Conservation (phyloP, 2,113 vertebrate genomes). For the Sinosuthora webbiana region DNA sequence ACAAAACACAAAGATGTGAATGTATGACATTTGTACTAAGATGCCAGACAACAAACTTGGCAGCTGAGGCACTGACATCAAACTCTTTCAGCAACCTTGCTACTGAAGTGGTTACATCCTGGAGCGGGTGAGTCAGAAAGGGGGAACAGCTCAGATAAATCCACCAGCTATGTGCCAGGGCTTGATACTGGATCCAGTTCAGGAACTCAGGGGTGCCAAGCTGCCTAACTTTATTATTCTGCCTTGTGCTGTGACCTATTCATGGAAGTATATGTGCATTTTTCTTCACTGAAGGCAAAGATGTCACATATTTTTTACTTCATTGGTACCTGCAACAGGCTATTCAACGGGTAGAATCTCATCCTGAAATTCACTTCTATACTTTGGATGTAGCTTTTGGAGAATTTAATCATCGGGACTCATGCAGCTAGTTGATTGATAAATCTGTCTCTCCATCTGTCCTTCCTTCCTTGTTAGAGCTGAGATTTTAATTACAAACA, state of each 20-base stretch:
- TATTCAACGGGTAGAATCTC: not conserved
- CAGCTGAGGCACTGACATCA: not conserved
- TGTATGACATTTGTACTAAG: not conserved
- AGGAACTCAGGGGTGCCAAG: not conserved
- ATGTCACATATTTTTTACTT: not conserved
- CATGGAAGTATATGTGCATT: not conserved
- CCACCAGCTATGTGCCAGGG: not conserved
- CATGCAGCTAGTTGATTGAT: constrained; percentile 16
- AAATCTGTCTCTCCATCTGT: constrained; percentile 51
- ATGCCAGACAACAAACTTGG: not conserved
- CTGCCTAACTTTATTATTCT: not conserved
- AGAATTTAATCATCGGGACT: not conserved
- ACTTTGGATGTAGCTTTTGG: not conserved
- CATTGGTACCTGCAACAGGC: not conserved
- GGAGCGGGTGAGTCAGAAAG: not conserved
- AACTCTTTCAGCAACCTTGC: not conserved
- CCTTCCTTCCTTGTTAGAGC: constrained; percentile 40
- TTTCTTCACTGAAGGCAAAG: not conserved
- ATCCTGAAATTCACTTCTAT: not conserved
- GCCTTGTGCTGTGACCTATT: not conserved
- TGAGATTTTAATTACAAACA: constrained; percentile 58
- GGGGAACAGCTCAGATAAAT: not conserved
- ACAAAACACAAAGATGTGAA: not conserved
- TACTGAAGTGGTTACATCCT: not conserved
- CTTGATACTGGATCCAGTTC: not conserved